Percentiles rank a stretch among this genome's conserved stretches.
Evolutionary conservation across 2,797 vertebrate species (phyloP).

Genomic region (Sebastes vulpes): DNA sequence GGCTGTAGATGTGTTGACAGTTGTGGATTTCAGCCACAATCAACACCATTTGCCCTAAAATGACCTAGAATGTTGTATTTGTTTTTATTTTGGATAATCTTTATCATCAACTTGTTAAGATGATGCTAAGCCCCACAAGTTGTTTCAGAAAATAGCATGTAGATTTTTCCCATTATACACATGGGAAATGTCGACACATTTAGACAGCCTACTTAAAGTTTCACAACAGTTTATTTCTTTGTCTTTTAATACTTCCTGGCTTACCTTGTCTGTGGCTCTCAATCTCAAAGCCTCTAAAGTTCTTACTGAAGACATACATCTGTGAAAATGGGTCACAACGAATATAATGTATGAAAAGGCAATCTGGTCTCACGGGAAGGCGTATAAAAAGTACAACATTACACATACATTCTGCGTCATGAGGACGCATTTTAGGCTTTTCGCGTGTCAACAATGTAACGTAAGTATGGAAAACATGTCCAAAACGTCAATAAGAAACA

Average conservation of each 20-base stretch:
- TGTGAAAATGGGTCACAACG: background rate
- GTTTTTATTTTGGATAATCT: background rate
- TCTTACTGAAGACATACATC: background rate
- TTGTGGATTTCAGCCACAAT: background rate
- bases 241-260: background rate
- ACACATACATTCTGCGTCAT: no score
- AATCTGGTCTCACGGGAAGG: no score
- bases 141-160: background rate
- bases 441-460: no score
- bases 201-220: background rate
- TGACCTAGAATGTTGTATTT: background rate
- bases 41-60: background rate
- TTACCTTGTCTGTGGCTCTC: background rate
- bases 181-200: background rate
- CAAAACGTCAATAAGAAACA: no score
- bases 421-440: no score
- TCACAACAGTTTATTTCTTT: background rate
- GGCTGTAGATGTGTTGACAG: background rate
- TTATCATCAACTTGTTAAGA: background rate
- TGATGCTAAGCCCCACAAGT: background rate
- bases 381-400: no score
- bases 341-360: background rate
- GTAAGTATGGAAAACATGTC: no score
- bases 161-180: background rate
- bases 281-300: background rate